phyloP scores from a whole-genome alignment of 2,888 invertebrate genomes.

The Poecilobothrus nobilitatus region DNA sequence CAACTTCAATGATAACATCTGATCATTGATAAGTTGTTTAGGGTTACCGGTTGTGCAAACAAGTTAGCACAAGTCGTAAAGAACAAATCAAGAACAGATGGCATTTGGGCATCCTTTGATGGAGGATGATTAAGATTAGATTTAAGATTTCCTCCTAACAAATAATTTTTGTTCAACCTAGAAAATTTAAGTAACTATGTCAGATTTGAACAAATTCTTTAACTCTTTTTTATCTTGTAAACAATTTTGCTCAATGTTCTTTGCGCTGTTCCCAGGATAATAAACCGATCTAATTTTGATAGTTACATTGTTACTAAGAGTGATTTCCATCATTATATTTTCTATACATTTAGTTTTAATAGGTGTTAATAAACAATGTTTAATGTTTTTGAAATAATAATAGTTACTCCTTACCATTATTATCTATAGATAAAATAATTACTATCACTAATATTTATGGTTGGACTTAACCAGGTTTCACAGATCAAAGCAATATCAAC shows the following conservation, averaged over 20 bases:
- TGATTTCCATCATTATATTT: background rate
- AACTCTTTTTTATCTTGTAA: background rate
- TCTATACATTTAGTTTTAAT: background rate
- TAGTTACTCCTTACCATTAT: background rate
- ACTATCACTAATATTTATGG: background rate
- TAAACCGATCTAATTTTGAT: background rate
- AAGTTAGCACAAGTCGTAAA: background rate
- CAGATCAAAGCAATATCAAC: no score
- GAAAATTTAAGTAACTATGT: background rate
- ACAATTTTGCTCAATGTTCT: background rate
- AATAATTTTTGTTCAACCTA: background rate
- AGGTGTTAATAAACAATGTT: background rate
- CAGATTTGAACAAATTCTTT: background rate
- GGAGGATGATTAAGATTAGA: background rate
- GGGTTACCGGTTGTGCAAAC: background rate
- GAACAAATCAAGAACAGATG: background rate
- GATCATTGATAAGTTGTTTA: background rate
- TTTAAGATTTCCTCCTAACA: background rate
- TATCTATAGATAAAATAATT: background rate
- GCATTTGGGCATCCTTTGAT: background rate
- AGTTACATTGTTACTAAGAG: background rate
- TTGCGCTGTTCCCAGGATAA: background rate
- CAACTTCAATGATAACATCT: background rate
- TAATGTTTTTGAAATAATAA: background rate
- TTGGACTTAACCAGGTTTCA: background rate